Conservation (phyloP, 1,140 invertebrate species). For the Drosophila saltans region DNA sequence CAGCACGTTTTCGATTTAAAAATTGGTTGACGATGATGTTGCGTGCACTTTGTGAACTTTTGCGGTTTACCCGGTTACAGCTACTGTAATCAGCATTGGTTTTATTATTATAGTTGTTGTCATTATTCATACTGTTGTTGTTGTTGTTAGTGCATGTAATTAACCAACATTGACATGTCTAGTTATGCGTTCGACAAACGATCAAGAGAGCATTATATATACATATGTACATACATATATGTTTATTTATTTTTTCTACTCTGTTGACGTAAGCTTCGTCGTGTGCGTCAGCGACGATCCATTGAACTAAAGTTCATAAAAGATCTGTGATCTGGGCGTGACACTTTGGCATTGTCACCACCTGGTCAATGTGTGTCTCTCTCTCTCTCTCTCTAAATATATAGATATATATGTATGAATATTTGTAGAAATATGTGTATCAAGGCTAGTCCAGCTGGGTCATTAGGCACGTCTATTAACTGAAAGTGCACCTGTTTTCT, state of each 20-base stretch:
- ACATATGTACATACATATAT: too few species aligned
- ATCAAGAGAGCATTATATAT: background rate
- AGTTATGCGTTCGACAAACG: slow-evolving; percentile 63
- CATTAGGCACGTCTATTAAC: slow-evolving; percentile 48
- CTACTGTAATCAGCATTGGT: slow-evolving; percentile 43
- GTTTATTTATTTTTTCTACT: background rate
- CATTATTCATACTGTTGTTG: slow-evolving; percentile 22
- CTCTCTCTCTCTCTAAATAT: slow-evolving; percentile 1
- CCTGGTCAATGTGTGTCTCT: slow-evolving; percentile 24
- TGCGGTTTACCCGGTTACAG: slow-evolving; percentile 34
- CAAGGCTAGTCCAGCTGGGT: slow-evolving; percentile 54
- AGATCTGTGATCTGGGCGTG: slow-evolving; percentile 50
- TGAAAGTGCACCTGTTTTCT: slow-evolving; percentile 56
- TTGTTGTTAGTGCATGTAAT: slow-evolving; percentile 61
- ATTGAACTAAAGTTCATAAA: background rate
- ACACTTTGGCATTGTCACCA: slow-evolving; percentile 41
- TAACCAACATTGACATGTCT: slow-evolving; percentile 77
- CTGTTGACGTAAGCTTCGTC: slow-evolving; percentile 61
- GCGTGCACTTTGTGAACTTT: slow-evolving; percentile 76
- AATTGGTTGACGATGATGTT: slow-evolving; percentile 53
- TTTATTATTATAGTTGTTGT: slow-evolving; percentile 30
- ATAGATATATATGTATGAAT: slow-evolving; percentile 6
- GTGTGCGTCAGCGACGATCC: slow-evolving; percentile 60
- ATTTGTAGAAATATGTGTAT: slow-evolving; percentile 25
- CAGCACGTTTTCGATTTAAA: slow-evolving; percentile 47